phyloP scores from a whole-genome alignment of 1,140 invertebrate genomes.

The Sesamia nonagrioides region DNA sequence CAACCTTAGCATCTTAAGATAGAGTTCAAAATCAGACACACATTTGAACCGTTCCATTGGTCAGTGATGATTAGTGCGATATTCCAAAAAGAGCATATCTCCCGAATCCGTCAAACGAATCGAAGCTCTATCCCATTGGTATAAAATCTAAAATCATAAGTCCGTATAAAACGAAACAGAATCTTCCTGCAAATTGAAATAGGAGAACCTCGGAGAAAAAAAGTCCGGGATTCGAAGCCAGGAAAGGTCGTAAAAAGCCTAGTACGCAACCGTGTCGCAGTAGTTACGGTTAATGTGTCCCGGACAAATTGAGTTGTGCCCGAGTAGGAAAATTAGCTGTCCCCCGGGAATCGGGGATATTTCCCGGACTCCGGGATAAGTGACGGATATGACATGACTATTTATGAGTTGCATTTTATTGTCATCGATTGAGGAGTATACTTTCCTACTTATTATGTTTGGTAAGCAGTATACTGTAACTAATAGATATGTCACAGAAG shows the following conservation, averaged over 20 bases:
- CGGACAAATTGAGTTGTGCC: slow-evolving; percentile 84
- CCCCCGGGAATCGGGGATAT: slow-evolving; percentile 65
- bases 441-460: slow-evolving; percentile 3
- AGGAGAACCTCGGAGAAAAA: slow-evolving; percentile 69
- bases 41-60: slow-evolving; percentile 57
- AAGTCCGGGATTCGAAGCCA: slow-evolving; percentile 72
- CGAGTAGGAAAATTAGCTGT: slow-evolving; percentile 77
- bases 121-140: slow-evolving; percentile 49
- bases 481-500: not conserved
- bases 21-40: slow-evolving; percentile 55
- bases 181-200: slow-evolving; percentile 83
- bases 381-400: slow-evolving; percentile 47
- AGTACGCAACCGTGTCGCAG: slow-evolving; percentile 78
- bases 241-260: slow-evolving; percentile 75
- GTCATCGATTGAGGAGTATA: slow-evolving; percentile 23
- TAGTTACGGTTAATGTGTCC: slow-evolving; percentile 83
- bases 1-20: slow-evolving; percentile 43
- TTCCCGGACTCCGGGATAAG: slow-evolving; percentile 45
- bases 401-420: slow-evolving; percentile 40
- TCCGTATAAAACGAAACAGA: slow-evolving; percentile 56
- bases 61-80: slow-evolving; percentile 78
- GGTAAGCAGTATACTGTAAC: not conserved
- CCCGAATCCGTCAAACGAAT: slow-evolving; percentile 52
- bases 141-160: slow-evolving; percentile 42
- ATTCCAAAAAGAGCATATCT: slow-evolving; percentile 63